Base-by-base conservation (phyloP, 1,140 invertebrate species). In the Drosophila obscura region DNA sequence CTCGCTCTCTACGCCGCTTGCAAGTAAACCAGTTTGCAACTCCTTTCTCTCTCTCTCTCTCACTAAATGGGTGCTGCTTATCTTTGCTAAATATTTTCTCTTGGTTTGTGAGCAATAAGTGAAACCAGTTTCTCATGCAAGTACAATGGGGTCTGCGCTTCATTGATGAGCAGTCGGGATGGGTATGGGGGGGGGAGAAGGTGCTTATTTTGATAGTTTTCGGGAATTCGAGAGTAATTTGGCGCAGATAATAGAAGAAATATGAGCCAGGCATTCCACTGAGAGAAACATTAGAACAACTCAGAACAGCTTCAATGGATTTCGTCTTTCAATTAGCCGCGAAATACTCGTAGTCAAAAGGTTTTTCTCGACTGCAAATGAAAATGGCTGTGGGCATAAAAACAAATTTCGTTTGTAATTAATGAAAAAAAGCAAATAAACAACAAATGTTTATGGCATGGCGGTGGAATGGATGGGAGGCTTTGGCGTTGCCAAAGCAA, bases 51-150 rank as follows among this genome's bases (percentile, higher is more conserved):
- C 41, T 53, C 24, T 5, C 48, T 56, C 26, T 35, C 45, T 58
- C 52, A 46, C 53, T 35, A 28, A 5, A 41, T 22, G 48, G 31
- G 48, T 7, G 26, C 0, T n/a, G 26, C 0, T 73, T 75, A 58
- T 66, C 49, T 71, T 41, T 24, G 76, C 61, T 43, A 46, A 74
- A 66, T 49, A 64, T 87, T 87, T 87, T 85, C 81, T 82, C 83
- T 64, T 62, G 72, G 39, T 65, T 48, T 39, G 35, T 61, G 52
- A 66, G 63, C 64, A 39, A 31, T 31, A 87, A 75, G 82, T 81
- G 81, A 85, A 85, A 85, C 81, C 78, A 68, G 82, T 85, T 85
- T 80, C 60, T 35, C 49, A 24, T 45, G 16, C 31, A 55, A 49
- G 11, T 39, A 43, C 69, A 56, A 39, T 53, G 19, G 35, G 43